phyloP scores from a whole-genome alignment of 2,797 vertebrate genomes.

The Hirundo rustica region DNA sequence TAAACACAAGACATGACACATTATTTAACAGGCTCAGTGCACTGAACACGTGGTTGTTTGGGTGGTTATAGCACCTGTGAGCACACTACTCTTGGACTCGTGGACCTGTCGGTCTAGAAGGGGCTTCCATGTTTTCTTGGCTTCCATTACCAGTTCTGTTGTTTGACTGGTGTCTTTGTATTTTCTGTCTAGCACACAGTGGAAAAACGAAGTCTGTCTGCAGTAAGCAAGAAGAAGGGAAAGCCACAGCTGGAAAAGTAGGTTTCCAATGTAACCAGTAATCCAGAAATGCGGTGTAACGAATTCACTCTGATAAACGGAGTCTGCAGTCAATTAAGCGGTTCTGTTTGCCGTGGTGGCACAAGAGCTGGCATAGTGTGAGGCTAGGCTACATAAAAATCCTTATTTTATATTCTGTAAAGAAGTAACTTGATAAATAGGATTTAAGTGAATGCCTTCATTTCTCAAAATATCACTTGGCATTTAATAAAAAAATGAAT shows the following conservation, averaged over 20 bases:
- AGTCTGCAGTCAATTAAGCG: neutral
- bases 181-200: conserved; percentile 68
- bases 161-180: conserved; percentile 7
- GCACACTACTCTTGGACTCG: neutral
- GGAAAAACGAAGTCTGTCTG: conserved; percentile 74
- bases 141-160: neutral
- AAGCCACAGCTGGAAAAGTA: conserved; percentile 80
- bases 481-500: neutral
- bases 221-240: conserved; percentile 80
- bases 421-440: neutral
- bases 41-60: neutral
- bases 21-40: neutral
- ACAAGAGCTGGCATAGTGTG: neutral
- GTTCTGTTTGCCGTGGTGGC: neutral
- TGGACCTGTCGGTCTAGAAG: neutral
- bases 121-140: neutral
- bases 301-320: neutral
- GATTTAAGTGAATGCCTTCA: neutral
- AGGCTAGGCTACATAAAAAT: neutral
- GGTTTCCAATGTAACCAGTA: conserved; percentile 28
- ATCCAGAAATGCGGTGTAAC: neutral
- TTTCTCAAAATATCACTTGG: neutral
- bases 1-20: neutral
- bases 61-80: neutral
- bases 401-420: neutral